A percentile compares a stretch with the other conserved stretches of the same genome.
Evolutionary conservation across 1,140 invertebrate genomes (phyloP).

Genomic region (Pseudomyrmex gracilis): DNA sequence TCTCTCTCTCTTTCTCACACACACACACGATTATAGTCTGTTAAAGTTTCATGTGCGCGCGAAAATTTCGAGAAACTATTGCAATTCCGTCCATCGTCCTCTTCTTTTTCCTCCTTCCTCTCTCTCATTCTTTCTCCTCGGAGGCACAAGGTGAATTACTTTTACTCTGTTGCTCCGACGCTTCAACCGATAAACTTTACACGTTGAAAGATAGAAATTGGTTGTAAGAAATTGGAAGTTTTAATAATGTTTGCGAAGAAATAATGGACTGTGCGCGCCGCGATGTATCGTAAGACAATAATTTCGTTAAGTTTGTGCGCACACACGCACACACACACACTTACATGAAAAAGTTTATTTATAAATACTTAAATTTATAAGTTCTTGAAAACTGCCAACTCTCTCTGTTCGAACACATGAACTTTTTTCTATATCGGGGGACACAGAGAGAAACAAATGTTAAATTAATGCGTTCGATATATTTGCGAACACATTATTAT

Average conservation of each 20-base stretch:
- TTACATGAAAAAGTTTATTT: constrained; percentile 5
- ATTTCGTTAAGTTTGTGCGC: too few species aligned
- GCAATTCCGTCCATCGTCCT: neutral
- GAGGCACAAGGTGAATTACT: constrained; percentile 40
- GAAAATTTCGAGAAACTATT: constrained; percentile 55
- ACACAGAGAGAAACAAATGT: neutral
- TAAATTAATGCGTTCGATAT: constrained; percentile 34
- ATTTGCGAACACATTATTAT: constrained; percentile 36
- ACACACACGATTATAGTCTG: constrained; percentile 8
- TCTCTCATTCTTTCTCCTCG: constrained; percentile 32
- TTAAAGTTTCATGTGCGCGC: constrained; percentile 40
- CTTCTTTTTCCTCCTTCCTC: neutral
- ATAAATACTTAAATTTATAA: constrained; percentile 17
- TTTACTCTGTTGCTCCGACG: constrained; percentile 42
- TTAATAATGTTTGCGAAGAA: constrained; percentile 50
- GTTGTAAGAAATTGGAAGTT: constrained; percentile 52
- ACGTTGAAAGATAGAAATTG: constrained; percentile 58
- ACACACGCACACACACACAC: too few species aligned
- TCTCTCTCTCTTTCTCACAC: too few species aligned
- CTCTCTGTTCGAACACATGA: too few species aligned
- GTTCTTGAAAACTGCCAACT: neutral
- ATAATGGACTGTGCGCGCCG: constrained; percentile 25
- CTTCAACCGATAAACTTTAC: constrained; percentile 58
- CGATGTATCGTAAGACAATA: constrained; percentile 1
- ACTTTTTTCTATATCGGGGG: too few species aligned